Base-by-base conservation (phyloP, 2,888 invertebrate genomes). In the Yponomeuta plumbellus region DNA sequence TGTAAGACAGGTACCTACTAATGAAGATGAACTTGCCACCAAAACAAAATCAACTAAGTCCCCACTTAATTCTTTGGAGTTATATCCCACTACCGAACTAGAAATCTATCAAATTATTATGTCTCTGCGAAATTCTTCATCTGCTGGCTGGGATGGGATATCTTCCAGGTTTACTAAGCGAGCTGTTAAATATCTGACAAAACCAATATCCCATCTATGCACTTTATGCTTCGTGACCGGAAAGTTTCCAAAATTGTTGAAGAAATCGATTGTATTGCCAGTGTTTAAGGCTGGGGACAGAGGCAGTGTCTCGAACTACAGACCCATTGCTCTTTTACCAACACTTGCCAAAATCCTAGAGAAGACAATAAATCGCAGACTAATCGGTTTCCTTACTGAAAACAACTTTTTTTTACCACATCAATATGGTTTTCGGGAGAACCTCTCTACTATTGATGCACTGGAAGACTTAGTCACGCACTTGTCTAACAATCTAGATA, bases 321-420 rank as follows among this genome's bases (percentile, higher is more conserved):
- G 65, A 17, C 57, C 65, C 8, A 65, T 65, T 4, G 58, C 65
- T 11, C 4, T 65, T 11, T 26, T 65, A 11, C 65, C 65, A 11
- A 21, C 26, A 13, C 21, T 65, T 11, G 11, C 65, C 20, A 65
- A 65, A 65, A 56, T 65, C 11, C 20, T 65, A 1, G 65, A 65
- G 26, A 56, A 34, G 23, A 17, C n/a, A 21, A 57, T 65, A 1
- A 65, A 65, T 23, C 52, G 56, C 26, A 56, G 65, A 57, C n/a
- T 65, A 20, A 26, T 20, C 5, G 20, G 11, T 11, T 65, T n/a
- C 26, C 57, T 65, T 3, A 56, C 56, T 6, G 21, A n/a, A n/a
- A 11, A 57, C n/a, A 57, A 65, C 26, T 22, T 57, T 0, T n/a
- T 65, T 22, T 40, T 57, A 26, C 17, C 56, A 8, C 21, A 65